Conservation (phyloP, 2,888 invertebrate species). For the Pemphredon lugubris region DNA sequence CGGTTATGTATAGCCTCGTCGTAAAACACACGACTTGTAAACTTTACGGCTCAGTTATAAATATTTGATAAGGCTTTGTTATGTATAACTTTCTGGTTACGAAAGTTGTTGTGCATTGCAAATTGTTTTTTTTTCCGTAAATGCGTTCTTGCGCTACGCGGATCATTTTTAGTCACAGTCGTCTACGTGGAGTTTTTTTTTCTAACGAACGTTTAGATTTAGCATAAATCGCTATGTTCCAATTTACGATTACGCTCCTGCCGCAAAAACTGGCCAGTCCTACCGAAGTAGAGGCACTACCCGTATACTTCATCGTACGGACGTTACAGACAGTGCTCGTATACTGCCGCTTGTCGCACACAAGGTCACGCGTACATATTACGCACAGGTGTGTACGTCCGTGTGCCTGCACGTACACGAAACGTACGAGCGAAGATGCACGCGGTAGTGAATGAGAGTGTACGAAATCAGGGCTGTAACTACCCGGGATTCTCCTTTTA, state of each 20-base stretch:
- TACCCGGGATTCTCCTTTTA: background rate
- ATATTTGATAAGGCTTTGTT: too few species aligned
- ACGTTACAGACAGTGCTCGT: constrained; percentile 42
- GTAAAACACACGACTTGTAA: too few species aligned
- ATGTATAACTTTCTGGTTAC: too few species aligned
- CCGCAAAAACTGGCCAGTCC: constrained; percentile 40
- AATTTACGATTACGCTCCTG: constrained; percentile 47
- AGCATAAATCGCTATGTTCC: too few species aligned
- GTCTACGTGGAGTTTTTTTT: background rate
- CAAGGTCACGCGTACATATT: constrained; percentile 61
- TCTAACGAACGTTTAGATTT: too few species aligned
- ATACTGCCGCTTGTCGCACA: constrained; percentile 61
- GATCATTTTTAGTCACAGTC: background rate
- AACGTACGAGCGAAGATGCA: constrained; percentile 11
- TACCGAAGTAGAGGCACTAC: constrained; percentile 34
- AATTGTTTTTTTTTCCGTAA: too few species aligned
- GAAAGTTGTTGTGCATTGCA: too few species aligned
- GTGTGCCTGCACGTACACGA: constrained; percentile 11
- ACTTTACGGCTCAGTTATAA: too few species aligned
- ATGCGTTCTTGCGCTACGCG: too few species aligned
- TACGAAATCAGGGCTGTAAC: constrained; percentile 41
- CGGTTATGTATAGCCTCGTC: too few species aligned
- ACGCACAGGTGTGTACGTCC: background rate
- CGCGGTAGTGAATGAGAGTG: constrained; percentile 50
- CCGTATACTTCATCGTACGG: constrained; percentile 41